A percentile compares a stretch with the other conserved stretches of the same genome.
phyloP scores from a whole-genome alignment of 2,797 vertebrate species.

The Lophotriccus pileatus region DNA sequence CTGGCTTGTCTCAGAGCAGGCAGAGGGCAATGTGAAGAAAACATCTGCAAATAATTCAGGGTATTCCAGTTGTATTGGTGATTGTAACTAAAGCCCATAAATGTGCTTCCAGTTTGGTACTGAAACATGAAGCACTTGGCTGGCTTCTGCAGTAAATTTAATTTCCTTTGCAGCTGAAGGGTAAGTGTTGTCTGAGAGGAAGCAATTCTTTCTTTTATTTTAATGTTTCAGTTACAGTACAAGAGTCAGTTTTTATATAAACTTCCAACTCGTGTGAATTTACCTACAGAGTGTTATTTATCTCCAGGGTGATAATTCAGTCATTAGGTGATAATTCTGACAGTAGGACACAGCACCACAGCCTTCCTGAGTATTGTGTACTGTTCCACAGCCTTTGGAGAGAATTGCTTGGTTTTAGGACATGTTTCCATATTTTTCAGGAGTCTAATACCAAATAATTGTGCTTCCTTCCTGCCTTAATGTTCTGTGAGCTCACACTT shows the following conservation, averaged over 20 bases:
- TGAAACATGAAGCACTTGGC: neutral
- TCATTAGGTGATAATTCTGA: too few species aligned
- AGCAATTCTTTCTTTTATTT: neutral
- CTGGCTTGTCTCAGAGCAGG: neutral
- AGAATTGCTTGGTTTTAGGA: neutral
- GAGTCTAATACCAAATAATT: neutral
- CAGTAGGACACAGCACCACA: neutral
- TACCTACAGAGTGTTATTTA: neutral
- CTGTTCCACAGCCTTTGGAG: neutral
- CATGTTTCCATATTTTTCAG: neutral
- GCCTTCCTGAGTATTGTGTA: neutral
- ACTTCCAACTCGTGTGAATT: neutral
- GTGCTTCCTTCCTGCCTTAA: neutral
- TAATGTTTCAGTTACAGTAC: neutral
- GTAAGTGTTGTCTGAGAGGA: neutral
- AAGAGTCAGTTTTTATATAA: neutral
- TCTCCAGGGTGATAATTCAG: neutral
- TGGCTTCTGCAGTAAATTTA: neutral
- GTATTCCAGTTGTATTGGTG: neutral
- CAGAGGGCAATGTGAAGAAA: neutral
- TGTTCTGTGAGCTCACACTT: neutral
- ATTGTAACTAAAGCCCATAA: neutral
- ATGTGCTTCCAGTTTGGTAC: neutral
- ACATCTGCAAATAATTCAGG: neutral
- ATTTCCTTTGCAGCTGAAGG: neutral